Base-by-base conservation (phyloP, 2,113 vertebrate genomes). In the Chinchilla lanigera region DNA sequence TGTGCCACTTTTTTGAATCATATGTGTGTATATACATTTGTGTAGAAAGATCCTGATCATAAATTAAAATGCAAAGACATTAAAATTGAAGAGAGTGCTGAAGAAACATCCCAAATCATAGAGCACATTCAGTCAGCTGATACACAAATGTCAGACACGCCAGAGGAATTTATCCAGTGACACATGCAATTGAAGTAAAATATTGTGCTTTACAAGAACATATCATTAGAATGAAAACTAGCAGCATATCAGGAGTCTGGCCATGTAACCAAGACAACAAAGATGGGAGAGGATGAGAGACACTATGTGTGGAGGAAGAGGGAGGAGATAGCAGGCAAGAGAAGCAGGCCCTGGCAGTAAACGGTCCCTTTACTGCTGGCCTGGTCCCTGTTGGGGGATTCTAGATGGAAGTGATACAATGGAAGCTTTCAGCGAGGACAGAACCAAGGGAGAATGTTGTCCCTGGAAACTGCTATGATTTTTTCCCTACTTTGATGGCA, bases 231-330 rank as follows among this genome's bases (percentile, higher is more conserved):
- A 98, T 97, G 98, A 98, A 98, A 98, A 97, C 98, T 98, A 98
- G 98, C 98, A 95, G 97, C 88, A 0, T 97, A 97, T 98, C 97
- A 97, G 94, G 97, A 98, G 94, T 96, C 98, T 98, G 98, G 97
- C 98, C 97, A 47, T 97, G 98, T 99, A 99, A 99, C 98, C 98
- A 99, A 98, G 99, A 99, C 99, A 98, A 98, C 98, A 98, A 98
- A 98, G 96, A 97, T 86, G 97, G 96, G 97, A 97, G 82, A 98
- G 96, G 98, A 97, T 91, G 67, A 90, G 97, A 98, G 93, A 65
- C 58, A 22, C n/a, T 95, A 80, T 47, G 96, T 87, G 90, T 93
- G 13, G 96, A 96, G 95, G 67, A 73, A 87, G 94, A 80, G 38
- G 28, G 95, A 90, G 87, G 95, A 95, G 81, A 96, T 96, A 94